Evolutionary conservation across 2,888 invertebrate genomes (phyloP).

Genomic region (Orthonevra nobilis): DNA sequence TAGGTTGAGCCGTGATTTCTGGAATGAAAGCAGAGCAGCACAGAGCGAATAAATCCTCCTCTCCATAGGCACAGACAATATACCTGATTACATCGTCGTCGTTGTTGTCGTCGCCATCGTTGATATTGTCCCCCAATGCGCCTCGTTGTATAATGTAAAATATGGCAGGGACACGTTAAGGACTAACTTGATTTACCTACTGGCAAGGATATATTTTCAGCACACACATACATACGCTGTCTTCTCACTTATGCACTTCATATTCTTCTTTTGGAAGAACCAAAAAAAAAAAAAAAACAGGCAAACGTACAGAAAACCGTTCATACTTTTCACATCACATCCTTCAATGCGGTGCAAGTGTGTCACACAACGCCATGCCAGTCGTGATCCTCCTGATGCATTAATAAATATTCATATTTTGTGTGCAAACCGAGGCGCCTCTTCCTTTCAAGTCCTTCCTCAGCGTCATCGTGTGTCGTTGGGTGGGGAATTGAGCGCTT

Average conservation of each 20-base stretch:
- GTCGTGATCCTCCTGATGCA: conserved; percentile 40
- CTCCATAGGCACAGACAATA: conserved; percentile 49
- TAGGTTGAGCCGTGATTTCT: conserved; percentile 57
- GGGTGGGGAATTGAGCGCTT: neutral
- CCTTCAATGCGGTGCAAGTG: conserved; percentile 48
- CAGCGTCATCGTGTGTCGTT: no score
- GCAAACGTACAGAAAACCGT: conserved; percentile 24
- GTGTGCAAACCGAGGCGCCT: conserved; percentile 26
- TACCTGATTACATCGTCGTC: conserved; percentile 64
- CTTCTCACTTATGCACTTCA: conserved; percentile 3
- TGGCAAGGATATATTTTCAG: conserved; percentile 39
- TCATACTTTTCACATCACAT: conserved; percentile 38
- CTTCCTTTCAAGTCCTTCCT: conserved; percentile 47
- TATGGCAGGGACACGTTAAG: conserved; percentile 56
- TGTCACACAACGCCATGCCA: conserved; percentile 23
- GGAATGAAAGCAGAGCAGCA: conserved; percentile 35
- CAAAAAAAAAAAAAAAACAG: neutral
- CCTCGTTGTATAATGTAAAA: conserved; percentile 40
- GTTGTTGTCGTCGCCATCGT: conserved; percentile 1
- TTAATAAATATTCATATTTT: conserved; percentile 69
- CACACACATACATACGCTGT: no score
- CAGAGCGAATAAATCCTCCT: conserved; percentile 53
- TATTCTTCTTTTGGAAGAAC: neutral
- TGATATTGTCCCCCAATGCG: conserved; percentile 36
- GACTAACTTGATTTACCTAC: conserved; percentile 64